Percentiles rank a stretch among this genome's conserved stretches.
phyloP scores from a whole-genome alignment of 2,113 vertebrate genomes.

The Malurus cyaneus region DNA sequence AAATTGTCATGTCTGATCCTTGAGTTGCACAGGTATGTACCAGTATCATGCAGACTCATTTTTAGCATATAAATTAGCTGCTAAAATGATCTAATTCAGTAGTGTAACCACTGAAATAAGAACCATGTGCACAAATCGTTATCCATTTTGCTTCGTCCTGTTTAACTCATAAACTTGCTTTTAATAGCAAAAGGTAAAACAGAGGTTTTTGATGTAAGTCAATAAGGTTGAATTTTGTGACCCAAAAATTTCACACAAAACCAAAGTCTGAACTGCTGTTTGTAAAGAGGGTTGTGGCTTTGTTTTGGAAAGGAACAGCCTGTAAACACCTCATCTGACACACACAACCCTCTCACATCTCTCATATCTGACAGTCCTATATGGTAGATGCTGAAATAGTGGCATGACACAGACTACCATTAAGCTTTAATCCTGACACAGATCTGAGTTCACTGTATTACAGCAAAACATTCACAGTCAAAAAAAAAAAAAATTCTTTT shows the following conservation, averaged over 20 bases:
- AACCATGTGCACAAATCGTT: neutral
- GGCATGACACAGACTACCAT: neutral
- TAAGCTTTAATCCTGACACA: neutral
- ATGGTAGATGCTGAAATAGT: neutral
- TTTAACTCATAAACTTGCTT: slow-evolving; percentile 14
- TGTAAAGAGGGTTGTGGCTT: neutral
- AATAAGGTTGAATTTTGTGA: neutral
- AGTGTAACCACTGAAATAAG: neutral
- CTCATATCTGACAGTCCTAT: neutral
- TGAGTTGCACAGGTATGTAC: neutral
- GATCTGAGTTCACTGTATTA: neutral
- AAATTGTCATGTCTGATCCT: neutral
- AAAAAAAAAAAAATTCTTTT: neutral
- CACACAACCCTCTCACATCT: neutral
- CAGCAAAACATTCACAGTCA: neutral
- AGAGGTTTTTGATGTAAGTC: neutral
- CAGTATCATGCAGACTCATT: neutral
- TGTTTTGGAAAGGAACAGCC: neutral
- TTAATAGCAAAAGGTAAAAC: neutral
- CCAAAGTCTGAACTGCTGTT: neutral
- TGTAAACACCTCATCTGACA: neutral
- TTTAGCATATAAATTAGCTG: neutral
- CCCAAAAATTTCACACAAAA: fast-evolving
- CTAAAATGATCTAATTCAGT: neutral
- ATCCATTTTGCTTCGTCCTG: slow-evolving; percentile 11